Evolutionary conservation across 2,797 vertebrate species (phyloP), one percentile per base, ranked within the genome.

Genomic region (Scleropages formosus): DNA sequence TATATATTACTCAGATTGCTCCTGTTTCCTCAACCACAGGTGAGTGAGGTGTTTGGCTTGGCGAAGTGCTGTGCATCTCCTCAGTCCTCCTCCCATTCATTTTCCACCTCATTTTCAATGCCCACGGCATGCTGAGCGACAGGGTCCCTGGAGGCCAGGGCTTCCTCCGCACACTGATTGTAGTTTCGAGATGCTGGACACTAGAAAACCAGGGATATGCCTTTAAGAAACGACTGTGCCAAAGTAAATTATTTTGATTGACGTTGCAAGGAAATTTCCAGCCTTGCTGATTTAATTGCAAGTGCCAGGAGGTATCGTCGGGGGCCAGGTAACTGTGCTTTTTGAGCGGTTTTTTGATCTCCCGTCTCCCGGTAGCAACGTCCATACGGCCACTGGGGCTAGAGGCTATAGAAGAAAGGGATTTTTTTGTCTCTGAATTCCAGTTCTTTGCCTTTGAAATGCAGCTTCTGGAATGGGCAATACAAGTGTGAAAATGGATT

Each of bases 401-500:
- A 95, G 93, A 95, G 95, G 95, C 95, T 95, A 94, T 86, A 88
- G 87, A 94, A 97, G 97, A 94, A 97, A 98, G 97, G 95, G 87
- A 87, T 64, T 88, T 89, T 86, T 86, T 82, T 87, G 91, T 91
- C 93, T 96, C 91, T 94, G 92, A 94, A 93, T 92, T 92, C 88
- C 92, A 90, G 92, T 91, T 90, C 90, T 90, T 91, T 92, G 83
- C 89, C 92, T 95, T 94, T 94, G 93, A 94, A 95, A 96, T 88
- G 93, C 93, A 93, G 91, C 90, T 84, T 91, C 90, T 90, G 85
- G 91, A 94, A 94, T 92, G 95, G 95, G 93, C 95, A 92, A 95
- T 94, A 91, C 94, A 90, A 94, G 91, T 93, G 93, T 93, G 93
- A 92, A 96, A 95, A 96, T 94, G 94, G 94, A 96, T 95, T 96